Evolutionary conservation across 2,797 vertebrate genomes (phyloP).

Genomic region (Manis pentadactyla): DNA sequence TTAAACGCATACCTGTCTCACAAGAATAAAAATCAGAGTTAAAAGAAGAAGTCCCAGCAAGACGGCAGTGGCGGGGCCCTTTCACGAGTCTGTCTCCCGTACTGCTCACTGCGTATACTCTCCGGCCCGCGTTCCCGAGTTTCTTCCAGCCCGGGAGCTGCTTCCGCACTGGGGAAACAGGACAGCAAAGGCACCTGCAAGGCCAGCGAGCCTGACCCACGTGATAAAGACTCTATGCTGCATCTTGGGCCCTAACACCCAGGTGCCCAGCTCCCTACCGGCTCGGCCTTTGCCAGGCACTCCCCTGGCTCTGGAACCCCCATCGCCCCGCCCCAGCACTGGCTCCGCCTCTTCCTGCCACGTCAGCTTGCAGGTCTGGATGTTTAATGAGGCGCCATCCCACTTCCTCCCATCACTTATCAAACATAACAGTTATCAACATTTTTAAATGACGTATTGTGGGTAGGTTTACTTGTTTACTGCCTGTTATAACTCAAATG

Average conservation of each 20-base stretch:
- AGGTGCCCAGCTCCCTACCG: too few relatives aligned
- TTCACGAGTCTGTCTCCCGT: too few relatives aligned
- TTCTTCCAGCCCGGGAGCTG: neutral
- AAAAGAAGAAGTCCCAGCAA: neutral
- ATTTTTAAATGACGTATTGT: neutral
- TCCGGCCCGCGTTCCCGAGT: accelerated
- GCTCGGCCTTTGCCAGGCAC: accelerated
- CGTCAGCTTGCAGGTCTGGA: neutral
- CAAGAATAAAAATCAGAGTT: neutral
- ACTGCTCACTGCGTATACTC: neutral
- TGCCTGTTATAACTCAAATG: neutral
- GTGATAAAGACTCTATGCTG: neutral
- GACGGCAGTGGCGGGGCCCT: accelerated
- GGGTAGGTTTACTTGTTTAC: neutral
- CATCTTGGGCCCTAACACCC: neutral
- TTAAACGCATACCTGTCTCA: neutral
- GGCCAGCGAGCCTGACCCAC: accelerated
- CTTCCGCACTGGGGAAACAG: neutral
- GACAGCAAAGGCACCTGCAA: neutral
- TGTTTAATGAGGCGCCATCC: neutral
- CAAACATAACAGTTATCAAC: neutral
- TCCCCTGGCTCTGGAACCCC: neutral
- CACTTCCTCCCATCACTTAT: neutral
- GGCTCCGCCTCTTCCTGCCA: neutral
- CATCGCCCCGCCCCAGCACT: accelerated